These are phyloP conservation scores for Nomada lathburiana DNA, from an alignment of 2,888 invertebrate genomes.

Conservation along the genomic window DNA sequence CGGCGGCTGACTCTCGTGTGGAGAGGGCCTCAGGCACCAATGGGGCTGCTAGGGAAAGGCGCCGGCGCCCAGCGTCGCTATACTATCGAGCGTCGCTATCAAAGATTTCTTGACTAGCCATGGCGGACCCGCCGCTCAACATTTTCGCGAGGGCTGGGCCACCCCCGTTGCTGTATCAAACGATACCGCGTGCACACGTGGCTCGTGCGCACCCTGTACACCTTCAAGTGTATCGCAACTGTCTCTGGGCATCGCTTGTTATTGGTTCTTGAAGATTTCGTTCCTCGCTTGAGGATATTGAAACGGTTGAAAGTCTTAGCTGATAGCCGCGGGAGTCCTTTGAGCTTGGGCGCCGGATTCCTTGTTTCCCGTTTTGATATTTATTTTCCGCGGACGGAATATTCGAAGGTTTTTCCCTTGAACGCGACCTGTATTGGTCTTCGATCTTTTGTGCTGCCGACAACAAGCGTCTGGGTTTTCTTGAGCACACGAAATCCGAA, in stretches of 20 bases:
- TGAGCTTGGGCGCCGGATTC: background rate
- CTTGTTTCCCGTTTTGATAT: background rate
- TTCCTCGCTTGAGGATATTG: background rate
- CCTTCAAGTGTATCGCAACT: background rate
- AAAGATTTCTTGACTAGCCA: slow-evolving; percentile 80
- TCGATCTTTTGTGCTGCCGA: too few relatives aligned
- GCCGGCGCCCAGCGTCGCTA: slow-evolving; percentile 79
- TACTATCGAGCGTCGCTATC: slow-evolving; percentile 81
- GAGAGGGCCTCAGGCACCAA: slow-evolving; percentile 79
- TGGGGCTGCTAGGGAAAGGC: slow-evolving; percentile 77
- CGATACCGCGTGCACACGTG: slow-evolving; percentile 40
- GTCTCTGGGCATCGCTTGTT: background rate
- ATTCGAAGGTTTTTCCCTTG: too few relatives aligned
- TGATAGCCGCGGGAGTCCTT: too few relatives aligned
- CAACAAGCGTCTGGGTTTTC: too few relatives aligned
- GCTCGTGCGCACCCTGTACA: slow-evolving; percentile 8
- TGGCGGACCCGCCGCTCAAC: slow-evolving; percentile 72
- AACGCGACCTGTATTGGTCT: too few relatives aligned
- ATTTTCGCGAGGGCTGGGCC: slow-evolving; percentile 53
- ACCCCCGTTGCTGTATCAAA: slow-evolving; percentile 23
- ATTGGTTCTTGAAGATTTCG: background rate
- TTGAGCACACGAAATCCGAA: too few relatives aligned
- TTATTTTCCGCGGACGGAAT: background rate
- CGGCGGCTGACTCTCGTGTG: slow-evolving; percentile 76
- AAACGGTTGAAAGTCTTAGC: background rate